phyloP scores from a whole-genome alignment of 2,888 invertebrate species.

The Drosophila niveifrons region DNA sequence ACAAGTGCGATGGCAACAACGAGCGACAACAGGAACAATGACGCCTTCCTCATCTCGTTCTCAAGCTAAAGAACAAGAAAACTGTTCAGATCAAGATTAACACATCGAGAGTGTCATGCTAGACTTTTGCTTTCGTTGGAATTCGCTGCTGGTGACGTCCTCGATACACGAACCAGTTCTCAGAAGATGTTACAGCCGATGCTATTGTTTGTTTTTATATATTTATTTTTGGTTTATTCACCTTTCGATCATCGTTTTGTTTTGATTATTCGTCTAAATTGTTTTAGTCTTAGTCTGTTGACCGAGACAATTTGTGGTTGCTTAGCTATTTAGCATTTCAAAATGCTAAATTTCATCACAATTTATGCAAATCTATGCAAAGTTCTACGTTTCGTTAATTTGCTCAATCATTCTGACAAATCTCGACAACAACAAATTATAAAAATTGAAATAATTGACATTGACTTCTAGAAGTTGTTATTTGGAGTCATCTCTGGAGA shows the following conservation, averaged over 20 bases:
- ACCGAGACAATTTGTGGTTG: slow-evolving; percentile 41
- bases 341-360: slow-evolving; percentile 37
- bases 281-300: slow-evolving; percentile 28
- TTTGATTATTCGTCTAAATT: slow-evolving; percentile 51
- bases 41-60: slow-evolving; percentile 36
- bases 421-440: slow-evolving; percentile 3
- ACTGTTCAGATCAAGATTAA: slow-evolving; percentile 14
- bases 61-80: slow-evolving; percentile 25
- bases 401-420: slow-evolving; percentile 12
- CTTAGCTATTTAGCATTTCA: slow-evolving; percentile 36
- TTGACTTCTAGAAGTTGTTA: slow-evolving; percentile 29
- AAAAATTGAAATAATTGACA: slow-evolving; percentile 40
- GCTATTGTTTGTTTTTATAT: slow-evolving; percentile 10
- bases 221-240: slow-evolving; percentile 61
- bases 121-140: slow-evolving; percentile 56
- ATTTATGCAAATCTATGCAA: slow-evolving; percentile 44
- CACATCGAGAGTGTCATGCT: slow-evolving; percentile 33
- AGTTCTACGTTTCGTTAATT: slow-evolving; percentile 26
- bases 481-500: not conserved
- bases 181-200: slow-evolving; percentile 40
- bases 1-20: slow-evolving; percentile 35
- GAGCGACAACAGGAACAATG: slow-evolving; percentile 49
- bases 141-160: slow-evolving; percentile 58
- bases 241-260: slow-evolving; percentile 64
- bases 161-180: slow-evolving; percentile 77